phyloP scores from a whole-genome alignment of 2,113 vertebrate genomes.

The Varanus komodoensis region DNA sequence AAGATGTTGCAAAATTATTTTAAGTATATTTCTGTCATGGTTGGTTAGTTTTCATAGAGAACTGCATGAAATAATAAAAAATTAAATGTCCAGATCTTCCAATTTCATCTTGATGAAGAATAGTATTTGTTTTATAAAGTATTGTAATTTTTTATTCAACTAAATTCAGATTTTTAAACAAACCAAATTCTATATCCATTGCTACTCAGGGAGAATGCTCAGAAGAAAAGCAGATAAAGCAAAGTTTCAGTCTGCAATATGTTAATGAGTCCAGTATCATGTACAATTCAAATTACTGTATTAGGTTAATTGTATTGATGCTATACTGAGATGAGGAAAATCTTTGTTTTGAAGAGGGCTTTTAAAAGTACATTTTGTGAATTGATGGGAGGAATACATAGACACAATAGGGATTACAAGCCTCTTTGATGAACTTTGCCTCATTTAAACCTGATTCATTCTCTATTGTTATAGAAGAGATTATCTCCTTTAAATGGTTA shows the following conservation, averaged over 20 bases:
- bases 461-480: slow-evolving; percentile 65
- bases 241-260: slow-evolving; percentile 4
- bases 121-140: not conserved
- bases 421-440: slow-evolving; percentile 61
- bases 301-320: slow-evolving; percentile 43
- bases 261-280: not conserved
- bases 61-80: slow-evolving; percentile 44
- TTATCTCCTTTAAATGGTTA: slow-evolving; percentile 65
- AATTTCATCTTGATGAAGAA: slow-evolving; percentile 45
- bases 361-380: slow-evolving; percentile 58
- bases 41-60: slow-evolving; percentile 7
- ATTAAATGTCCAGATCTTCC: slow-evolving; percentile 36
- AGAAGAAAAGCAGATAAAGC: slow-evolving; percentile 14
- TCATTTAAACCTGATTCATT: slow-evolving; percentile 69
- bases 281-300: slow-evolving; percentile 42
- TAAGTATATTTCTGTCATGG: slow-evolving; percentile 44
- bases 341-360: slow-evolving; percentile 42
- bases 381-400: slow-evolving; percentile 59
- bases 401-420: slow-evolving; percentile 68
- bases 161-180: not conserved
- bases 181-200: not conserved
- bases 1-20: slow-evolving; percentile 29
- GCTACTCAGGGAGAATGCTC: not conserved
- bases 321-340: slow-evolving; percentile 40
- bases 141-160: not conserved